These are phyloP conservation scores for Psittacula cyanocephala DNA, from an alignment of 2,113 vertebrate genomes.

Conservation along the genomic window DNA sequence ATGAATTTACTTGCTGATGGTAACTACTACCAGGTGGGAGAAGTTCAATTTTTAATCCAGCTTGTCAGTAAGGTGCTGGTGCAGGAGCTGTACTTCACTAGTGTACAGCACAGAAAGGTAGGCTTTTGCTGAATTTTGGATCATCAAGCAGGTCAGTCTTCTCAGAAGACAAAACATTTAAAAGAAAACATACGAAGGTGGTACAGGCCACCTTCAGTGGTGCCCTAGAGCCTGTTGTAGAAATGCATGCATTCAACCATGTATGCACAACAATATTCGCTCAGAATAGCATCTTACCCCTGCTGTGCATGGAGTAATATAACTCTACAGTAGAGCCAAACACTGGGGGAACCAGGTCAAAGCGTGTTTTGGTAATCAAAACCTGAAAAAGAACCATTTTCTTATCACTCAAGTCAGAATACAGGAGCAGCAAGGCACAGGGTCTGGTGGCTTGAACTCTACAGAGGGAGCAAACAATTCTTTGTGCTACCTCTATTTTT, in stretches of 20 bases:
- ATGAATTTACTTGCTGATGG: neutral
- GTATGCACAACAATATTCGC: neutral
- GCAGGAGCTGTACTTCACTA: neutral
- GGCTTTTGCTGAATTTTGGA: neutral
- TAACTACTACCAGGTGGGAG: neutral
- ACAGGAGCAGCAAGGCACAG: neutral
- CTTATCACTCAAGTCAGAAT: neutral
- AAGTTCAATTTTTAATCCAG: neutral
- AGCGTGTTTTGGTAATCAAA: neutral
- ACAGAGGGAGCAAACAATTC: neutral
- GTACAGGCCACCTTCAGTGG: neutral
- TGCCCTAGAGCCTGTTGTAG: neutral
- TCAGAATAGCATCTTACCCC: neutral
- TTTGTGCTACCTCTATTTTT: neutral
- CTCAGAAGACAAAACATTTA: neutral
- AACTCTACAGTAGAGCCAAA: neutral
- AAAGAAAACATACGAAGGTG: neutral
- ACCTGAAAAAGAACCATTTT: neutral
- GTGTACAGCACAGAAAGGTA: neutral
- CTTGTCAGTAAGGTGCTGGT: neutral
- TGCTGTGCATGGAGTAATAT: neutral
- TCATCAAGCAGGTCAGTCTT: neutral
- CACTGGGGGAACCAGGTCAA: neutral
- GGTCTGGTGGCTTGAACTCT: neutral
- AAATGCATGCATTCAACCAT: rapidly evolving